Conservation (phyloP, 2,797 vertebrate species). For the Amblyraja radiata region DNA sequence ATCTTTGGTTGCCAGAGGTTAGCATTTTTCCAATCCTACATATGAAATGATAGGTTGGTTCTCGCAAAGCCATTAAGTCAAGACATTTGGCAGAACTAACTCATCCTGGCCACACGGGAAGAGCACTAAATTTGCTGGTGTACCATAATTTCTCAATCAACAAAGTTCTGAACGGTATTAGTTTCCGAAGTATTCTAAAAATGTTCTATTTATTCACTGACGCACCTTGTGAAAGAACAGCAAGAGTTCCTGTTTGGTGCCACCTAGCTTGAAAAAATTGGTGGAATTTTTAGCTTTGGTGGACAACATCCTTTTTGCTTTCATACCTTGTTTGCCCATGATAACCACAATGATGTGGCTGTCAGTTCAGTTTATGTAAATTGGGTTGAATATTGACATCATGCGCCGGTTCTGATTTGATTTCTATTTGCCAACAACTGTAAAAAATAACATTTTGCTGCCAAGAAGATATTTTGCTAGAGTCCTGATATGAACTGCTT, state of each 20-base stretch:
- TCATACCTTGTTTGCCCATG: neutral
- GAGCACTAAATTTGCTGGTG: neutral
- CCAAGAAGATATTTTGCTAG: neutral
- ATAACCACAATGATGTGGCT: neutral
- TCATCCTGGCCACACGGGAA: neutral
- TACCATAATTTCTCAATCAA: neutral
- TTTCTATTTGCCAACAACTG: neutral
- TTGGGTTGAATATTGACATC: neutral
- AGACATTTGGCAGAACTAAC: neutral
- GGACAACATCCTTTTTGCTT: neutral
- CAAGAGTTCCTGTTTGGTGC: neutral
- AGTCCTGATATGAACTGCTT: slow-evolving; percentile 9
- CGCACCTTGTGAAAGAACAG: neutral
- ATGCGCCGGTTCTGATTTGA: neutral
- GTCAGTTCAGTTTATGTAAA: neutral
- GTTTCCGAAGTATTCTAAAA: neutral
- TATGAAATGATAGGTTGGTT: neutral
- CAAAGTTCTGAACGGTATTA: neutral
- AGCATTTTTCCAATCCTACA: neutral
- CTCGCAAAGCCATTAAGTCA: neutral
- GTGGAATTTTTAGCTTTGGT: neutral
- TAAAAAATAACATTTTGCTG: neutral
- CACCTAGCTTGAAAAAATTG: neutral
- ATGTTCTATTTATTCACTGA: neutral
- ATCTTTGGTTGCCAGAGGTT: neutral